phyloP scores from a whole-genome alignment of 92 coral and sea anemone species.

The Porites evermanni region DNA sequence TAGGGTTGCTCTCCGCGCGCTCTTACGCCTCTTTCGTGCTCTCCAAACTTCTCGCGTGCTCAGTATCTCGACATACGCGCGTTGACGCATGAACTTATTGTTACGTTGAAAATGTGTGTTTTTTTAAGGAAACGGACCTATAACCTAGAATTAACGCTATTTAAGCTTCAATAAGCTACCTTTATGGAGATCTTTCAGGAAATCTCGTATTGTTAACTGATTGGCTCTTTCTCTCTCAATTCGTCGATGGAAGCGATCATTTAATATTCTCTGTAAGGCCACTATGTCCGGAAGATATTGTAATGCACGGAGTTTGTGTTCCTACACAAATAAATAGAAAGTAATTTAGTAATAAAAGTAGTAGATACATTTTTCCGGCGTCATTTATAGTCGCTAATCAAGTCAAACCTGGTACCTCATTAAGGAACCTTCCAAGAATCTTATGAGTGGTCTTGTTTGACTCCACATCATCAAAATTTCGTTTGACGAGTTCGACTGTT shows the following conservation, averaged over 20 bases:
- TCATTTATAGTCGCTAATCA: too few species aligned
- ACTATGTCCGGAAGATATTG: conserved; percentile 78
- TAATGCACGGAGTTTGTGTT: conserved; percentile 72
- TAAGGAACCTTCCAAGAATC: conserved; percentile 40
- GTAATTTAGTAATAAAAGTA: background rate
- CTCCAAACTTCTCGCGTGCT: too few species aligned
- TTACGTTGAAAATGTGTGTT: too few species aligned
- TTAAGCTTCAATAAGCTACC: background rate
- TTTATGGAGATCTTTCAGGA: conserved; percentile 13
- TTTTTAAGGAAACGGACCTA: too few species aligned
- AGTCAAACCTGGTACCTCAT: conserved; percentile 2
- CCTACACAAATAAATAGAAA: conserved; percentile 48
- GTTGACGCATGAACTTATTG: too few species aligned
- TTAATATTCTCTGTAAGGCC: conserved; percentile 67
- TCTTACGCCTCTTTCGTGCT: too few species aligned
- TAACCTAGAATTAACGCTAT: too few species aligned
- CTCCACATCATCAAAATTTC: conserved; percentile 59
- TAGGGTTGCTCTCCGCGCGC: too few species aligned
- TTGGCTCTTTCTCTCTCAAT: conserved; percentile 71
- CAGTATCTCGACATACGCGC: too few species aligned
- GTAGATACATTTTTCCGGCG: too few species aligned
- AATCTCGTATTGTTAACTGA: conserved; percentile 10
- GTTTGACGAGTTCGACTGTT: conserved; percentile 75
- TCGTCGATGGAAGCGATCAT: conserved; percentile 74
- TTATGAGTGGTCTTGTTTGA: background rate